Conservation (phyloP, 2,113 vertebrate species). For the Perognathus longimembris region DNA sequence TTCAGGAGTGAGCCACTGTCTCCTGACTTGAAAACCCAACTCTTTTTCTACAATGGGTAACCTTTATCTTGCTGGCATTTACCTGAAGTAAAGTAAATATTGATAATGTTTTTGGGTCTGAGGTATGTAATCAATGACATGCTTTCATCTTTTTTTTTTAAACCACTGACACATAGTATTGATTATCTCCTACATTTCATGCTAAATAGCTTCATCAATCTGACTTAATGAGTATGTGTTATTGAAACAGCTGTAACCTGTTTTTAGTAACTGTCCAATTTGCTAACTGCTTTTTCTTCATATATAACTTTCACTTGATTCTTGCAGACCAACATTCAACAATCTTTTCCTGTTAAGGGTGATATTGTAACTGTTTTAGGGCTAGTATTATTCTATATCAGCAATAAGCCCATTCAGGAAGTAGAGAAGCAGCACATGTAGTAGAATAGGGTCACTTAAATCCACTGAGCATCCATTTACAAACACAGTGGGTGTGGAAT, state of each 20-base stretch:
- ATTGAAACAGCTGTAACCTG: constrained; percentile 77
- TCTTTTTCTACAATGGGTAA: constrained; percentile 63
- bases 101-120: constrained; percentile 6
- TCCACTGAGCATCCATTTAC: too few relatives aligned
- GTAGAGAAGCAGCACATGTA: fast-evolving
- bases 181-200: constrained; percentile 85
- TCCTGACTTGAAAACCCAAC: neutral
- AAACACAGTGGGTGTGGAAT: neutral
- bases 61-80: constrained; percentile 70
- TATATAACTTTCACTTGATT: constrained; percentile 15
- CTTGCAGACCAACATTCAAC: neutral
- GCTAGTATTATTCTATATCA: neutral
- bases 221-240: constrained; percentile 82
- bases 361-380: neutral
- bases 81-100: constrained; percentile 73
- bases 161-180: constrained; percentile 83
- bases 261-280: constrained; percentile 74
- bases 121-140: constrained; percentile 63
- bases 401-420: neutral
- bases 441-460: neutral
- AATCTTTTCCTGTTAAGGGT: neutral
- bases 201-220: constrained; percentile 86
- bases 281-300: constrained; percentile 42
- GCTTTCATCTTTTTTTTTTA: constrained; percentile 76
- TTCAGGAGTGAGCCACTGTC: too few relatives aligned